Evolutionary conservation across 2,113 vertebrate genomes (phyloP), one percentile per base, ranked within the genome.

Genomic region (Bubo scandiacus): DNA sequence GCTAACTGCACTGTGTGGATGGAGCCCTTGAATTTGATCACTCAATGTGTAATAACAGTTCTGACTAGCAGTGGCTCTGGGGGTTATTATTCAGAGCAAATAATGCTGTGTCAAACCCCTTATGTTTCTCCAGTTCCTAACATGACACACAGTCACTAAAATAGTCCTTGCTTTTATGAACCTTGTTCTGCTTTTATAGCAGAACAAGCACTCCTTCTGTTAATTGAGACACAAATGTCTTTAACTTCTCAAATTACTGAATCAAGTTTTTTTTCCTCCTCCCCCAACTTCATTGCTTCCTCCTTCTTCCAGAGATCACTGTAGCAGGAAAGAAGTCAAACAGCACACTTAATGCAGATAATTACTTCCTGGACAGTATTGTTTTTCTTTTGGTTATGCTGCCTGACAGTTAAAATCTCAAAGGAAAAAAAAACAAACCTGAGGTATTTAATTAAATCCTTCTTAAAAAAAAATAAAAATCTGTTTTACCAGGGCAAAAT

Each of bases 241-340:
- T 93, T 38, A 63, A n/a, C 32, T 79, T 85, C 70, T 92, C n/a
- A 55, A 47, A 86, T 91, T 83, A 75, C 62, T 38, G 36, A 80
- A 85, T 67, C 42, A 15, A 3, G 17, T 55, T 73, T 67, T 45
- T 71, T n/a, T n/a, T 21, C 27, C 9, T 74, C 42, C 38, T 55
- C 40, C 34, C 13, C 30, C 70, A 61, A 1, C 7, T 87, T 84
- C 52, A 74, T 82, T 80, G 71, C 34, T 88, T 94, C 79, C 36
- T 86, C 30, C 62, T 84, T 36, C 55, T 90, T 40, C 66, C 75
- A 72, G 79, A 90, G 81, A 72, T 93, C 74, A 19, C 52, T 43
- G 47, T 63, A 91, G 62, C 81, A 88, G 66, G 70, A 82, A 94
- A 92, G 61, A 92, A 94, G 62, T 92, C 57, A 57, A 96, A 61